Conservation (phyloP, 2,797 vertebrate genomes). For the Paguma larvata region DNA sequence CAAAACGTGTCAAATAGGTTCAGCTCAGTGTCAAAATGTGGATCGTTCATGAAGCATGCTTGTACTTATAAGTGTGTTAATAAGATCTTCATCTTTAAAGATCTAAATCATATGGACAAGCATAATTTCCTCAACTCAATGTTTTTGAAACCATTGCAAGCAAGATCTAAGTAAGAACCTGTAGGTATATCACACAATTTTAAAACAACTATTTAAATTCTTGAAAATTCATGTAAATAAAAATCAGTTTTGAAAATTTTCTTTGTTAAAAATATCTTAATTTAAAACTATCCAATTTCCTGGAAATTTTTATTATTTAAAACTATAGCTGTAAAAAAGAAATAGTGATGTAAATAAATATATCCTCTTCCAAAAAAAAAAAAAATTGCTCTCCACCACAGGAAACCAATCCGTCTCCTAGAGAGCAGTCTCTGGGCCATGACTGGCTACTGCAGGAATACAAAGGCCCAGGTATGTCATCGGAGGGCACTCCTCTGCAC, state of each 20-base stretch:
- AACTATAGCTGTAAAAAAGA: conserved; percentile 67
- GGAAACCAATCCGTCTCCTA: neutral
- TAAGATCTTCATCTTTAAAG: neutral
- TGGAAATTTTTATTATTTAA: conserved; percentile 83
- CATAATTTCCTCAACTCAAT: conserved; percentile 49
- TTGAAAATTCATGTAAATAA: conserved; percentile 84
- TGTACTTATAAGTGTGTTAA: neutral
- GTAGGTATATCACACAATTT: conserved; percentile 70
- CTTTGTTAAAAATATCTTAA: conserved; percentile 86
- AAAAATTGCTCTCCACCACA: neutral
- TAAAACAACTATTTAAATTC: conserved; percentile 76
- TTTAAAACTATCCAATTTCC: conserved; percentile 78
- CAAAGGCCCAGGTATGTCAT: neutral
- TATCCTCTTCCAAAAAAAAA: conserved; percentile 15
- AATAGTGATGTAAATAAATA: conserved; percentile 73
- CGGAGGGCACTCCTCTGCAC: neutral
- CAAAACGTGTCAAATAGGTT: neutral
- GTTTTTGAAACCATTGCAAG: neutral
- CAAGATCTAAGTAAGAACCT: neutral
- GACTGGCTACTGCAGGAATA: neutral
- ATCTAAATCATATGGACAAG: neutral
- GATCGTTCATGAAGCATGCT: neutral
- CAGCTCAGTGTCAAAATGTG: neutral
- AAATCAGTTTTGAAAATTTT: conserved; percentile 77
- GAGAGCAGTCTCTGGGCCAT: neutral